phyloP scores from a whole-genome alignment of 2,797 vertebrate genomes.

The Phoeniculus purpureus region DNA sequence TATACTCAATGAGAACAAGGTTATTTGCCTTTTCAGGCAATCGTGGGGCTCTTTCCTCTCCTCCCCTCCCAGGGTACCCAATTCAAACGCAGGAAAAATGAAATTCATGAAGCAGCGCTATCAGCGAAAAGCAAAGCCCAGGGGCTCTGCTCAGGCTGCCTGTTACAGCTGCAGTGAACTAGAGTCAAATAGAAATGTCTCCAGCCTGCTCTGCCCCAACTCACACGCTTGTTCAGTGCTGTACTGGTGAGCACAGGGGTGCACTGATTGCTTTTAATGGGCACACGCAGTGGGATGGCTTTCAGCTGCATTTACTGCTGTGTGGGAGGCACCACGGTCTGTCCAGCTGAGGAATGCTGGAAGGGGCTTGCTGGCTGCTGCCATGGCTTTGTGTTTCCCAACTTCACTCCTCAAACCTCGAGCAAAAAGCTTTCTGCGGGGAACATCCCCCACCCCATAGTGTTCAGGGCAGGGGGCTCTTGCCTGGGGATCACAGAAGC shows the following conservation, averaged over 20 bases:
- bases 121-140: not conserved
- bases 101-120: not conserved
- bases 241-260: accelerated
- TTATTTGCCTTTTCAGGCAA: not conserved
- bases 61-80: not conserved
- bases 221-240: not conserved
- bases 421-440: not conserved
- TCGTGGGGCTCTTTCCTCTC: not conserved
- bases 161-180: accelerated
- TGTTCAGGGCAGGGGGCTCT: not conserved
- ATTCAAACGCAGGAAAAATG: not conserved
- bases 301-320: not conserved
- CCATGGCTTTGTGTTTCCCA: not conserved
- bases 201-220: not conserved
- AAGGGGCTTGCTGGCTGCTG: not conserved
- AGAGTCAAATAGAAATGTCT: not conserved
- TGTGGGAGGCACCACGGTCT: not conserved
- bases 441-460: accelerated
- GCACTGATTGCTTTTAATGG: not conserved
- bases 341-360: not conserved
- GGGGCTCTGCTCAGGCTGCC: not conserved
- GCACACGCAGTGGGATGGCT: not conserved
- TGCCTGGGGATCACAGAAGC: not conserved
- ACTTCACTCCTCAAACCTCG: not conserved
- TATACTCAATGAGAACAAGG: not conserved